Base-by-base conservation (phyloP, 2,113 vertebrate genomes). In the Semnopithecus entellus region DNA sequence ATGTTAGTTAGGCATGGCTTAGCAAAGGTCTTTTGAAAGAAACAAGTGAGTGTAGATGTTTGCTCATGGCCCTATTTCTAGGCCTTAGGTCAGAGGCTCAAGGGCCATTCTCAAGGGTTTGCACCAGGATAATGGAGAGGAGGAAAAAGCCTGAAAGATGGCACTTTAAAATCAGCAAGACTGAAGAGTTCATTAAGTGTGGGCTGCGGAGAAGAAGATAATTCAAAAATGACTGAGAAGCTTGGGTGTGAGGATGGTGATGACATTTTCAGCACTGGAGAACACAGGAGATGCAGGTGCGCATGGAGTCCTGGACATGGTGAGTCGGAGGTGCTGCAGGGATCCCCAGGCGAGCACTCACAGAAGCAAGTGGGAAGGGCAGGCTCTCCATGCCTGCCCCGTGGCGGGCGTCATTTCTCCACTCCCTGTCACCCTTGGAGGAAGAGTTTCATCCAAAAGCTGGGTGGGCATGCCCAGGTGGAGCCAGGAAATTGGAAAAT, bases 221-320 rank as follows among this genome's bases (percentile, higher is more conserved):
- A 23, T 13, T 16, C 8, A 35, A 20, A 45, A 35, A 4, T 32
- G 45, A 14, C n/a, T 17, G 32, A 40, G 35, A 70, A 27, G 27
- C 30, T 22, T 30, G 10, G 20, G 12, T 6, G 10, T 52, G 45
- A 8, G 61, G 38, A 27, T 8, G 30, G 43, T 14, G 18, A 5
- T 66, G 57, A 6, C 10, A 13, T 27, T 38, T 89, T 20, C 38
- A 66, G 43, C 40, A 38, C 25, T 0, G 23, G 52, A 48, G 6
- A 12, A 6, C 17, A 11, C 2, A 12, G 38, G 10, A 32, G n/a
- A 52, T 23, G 2, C 32, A 16, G 85, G 22, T 1, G 3, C 0
- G 8, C 12, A n/a, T 3, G 75, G 4, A 2, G 35, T 30, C 61
- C 25, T 50, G 27, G n/a, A 3, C 0, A 0, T 1, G 20, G 13